Evolutionary conservation across 2,888 invertebrate genomes (phyloP), one percentile per base, ranked within the genome.

Genomic region (Scaptomyza parva): DNA sequence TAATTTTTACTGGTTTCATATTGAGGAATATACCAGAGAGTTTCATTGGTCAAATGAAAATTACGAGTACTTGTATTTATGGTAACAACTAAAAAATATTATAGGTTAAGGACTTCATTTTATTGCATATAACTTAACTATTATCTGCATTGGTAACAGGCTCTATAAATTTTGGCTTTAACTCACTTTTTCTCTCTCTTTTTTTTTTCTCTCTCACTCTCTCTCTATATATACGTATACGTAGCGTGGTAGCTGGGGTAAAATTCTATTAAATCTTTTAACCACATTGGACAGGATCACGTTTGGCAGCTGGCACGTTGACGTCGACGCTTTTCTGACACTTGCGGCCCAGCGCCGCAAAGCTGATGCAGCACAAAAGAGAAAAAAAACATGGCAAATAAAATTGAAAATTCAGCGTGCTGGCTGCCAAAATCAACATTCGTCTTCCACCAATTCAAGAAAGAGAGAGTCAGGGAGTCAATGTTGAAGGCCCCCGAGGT

Each of bases 391-490:
- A 65, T 59, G 45, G 55, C 64, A 76, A 73, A 76, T 61, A 74
- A 81, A 83, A 80, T 71, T 61, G 72, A 76, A 76, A 75, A 68
- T 80, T 76, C 86, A 80, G 70, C 78, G 73, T 71, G 63, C 47
- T 55, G 58, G 63, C 72, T 76, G 85, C 82, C 86, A 86, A 84
- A 86, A 81, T 83, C 82, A 86, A 84, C 85, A 84, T 66, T 64
- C 68, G 70, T 76, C 86, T 65, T 74, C 50, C 51, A 48, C 64
- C 50, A 45, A 20, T 20, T 12, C 12, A 14, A 24, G 2, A 11
- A 7, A 7, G 2, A 41, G 8, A 0, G 20, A 20, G 35, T 14
- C 35, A 14, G 8, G 14, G 14, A 37, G 14, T 8, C 8, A 17
- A 17, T 9, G 37, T 9, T 37, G 22, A 26, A 47, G 3, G n/a